phyloP scores from a whole-genome alignment of 53 echinoderm and acorn worm genomes.

The Holothuria scabra region DNA sequence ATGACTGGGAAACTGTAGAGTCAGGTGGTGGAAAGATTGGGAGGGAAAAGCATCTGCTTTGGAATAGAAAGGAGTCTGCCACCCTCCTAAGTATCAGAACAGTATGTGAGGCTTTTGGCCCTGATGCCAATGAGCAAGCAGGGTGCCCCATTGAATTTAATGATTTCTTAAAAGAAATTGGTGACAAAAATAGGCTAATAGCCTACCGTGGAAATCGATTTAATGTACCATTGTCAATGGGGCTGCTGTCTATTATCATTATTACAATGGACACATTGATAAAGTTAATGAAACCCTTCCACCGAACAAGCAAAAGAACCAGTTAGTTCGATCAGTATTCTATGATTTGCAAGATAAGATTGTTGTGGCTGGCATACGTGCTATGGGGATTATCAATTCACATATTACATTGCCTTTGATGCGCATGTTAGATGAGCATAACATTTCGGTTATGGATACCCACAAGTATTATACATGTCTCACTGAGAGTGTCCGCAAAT shows the following conservation, averaged over 20 bases:
- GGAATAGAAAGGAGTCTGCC: constrained; percentile 62
- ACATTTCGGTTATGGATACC: too few relatives aligned
- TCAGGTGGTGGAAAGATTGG: too few relatives aligned
- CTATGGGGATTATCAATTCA: constrained; percentile 43
- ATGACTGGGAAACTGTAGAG: too few relatives aligned
- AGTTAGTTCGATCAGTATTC: not conserved
- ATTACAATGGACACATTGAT: constrained; percentile 50
- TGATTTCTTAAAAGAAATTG: not conserved
- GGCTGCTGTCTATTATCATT: constrained; percentile 49
- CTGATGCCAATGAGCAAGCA: constrained; percentile 53
- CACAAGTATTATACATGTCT: too few relatives aligned
- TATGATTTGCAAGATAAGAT: constrained; percentile 41
- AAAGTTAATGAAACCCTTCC: constrained; percentile 5
- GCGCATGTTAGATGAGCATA: too few relatives aligned
- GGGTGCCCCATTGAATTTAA: too few relatives aligned
- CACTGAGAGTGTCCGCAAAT: too few relatives aligned
- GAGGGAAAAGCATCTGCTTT: constrained; percentile 52
- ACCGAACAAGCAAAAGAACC: constrained; percentile 56
- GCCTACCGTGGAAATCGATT: constrained; percentile 60
- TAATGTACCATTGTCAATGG: constrained; percentile 60
- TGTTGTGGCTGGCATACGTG: constrained; percentile 31
- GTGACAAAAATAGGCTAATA: not conserved
- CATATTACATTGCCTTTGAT: constrained; percentile 41
- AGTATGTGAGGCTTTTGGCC: too few relatives aligned
- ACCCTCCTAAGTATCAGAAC: too few relatives aligned